These are phyloP conservation scores for Leptestheria dahalacensis DNA, from an alignment of 1,140 invertebrate species.

Conservation along the genomic window DNA sequence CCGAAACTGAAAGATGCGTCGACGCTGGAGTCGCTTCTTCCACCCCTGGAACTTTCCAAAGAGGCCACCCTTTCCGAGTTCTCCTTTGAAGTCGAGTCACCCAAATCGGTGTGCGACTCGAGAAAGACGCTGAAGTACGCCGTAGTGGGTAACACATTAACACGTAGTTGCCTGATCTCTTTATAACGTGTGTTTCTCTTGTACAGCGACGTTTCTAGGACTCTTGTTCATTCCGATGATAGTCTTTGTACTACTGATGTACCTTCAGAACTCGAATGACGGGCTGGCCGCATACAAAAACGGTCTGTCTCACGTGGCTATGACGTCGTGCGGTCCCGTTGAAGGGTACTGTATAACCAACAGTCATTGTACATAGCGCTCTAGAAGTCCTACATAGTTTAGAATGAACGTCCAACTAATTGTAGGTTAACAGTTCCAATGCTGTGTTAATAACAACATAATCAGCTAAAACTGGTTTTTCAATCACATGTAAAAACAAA, in stretches of 20 bases:
- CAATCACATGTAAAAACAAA: too few relatives aligned
- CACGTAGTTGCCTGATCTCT: neutral
- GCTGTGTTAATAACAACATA: too few relatives aligned
- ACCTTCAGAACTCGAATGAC: neutral
- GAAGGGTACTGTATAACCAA: slow-evolving; percentile 48
- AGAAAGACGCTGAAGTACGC: neutral
- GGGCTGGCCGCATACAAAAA: slow-evolving; percentile 37
- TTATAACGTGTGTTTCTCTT: neutral
- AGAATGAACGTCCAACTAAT: too few relatives aligned
- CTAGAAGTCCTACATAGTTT: too few relatives aligned
- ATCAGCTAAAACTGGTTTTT: too few relatives aligned
- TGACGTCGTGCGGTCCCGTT: slow-evolving; percentile 58
- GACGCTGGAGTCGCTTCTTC: neutral
- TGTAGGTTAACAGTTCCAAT: too few relatives aligned
- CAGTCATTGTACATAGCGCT: too few relatives aligned
- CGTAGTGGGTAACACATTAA: neutral
- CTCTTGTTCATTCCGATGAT: neutral
- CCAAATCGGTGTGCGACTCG: neutral
- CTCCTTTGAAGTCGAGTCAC: neutral
- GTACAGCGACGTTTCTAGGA: neutral
- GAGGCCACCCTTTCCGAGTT: slow-evolving; percentile 8
- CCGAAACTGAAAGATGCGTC: too few relatives aligned
- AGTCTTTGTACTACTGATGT: neutral
- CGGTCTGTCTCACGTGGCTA: slow-evolving; percentile 50
- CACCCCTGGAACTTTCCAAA: neutral